phyloP scores from a whole-genome alignment of 2,797 vertebrate genomes.

The Neoniphon sammara region DNA sequence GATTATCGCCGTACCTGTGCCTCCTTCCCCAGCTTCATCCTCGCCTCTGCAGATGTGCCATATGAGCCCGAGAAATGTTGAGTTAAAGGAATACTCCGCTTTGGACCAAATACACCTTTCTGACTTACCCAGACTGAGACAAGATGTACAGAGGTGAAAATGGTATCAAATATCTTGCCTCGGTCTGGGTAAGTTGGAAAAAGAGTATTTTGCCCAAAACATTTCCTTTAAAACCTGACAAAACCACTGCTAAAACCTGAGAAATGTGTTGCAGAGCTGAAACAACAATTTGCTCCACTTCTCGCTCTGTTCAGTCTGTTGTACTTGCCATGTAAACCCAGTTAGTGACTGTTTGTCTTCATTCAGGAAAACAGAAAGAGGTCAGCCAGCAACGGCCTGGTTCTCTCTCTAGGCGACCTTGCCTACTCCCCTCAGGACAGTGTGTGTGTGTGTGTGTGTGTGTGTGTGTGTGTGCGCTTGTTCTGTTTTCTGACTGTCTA shows the following conservation, averaged over 20 bases:
- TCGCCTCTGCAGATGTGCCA: background rate
- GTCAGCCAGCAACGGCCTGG: slow-evolving; percentile 46
- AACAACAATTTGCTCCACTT: slow-evolving; percentile 6
- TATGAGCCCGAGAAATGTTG: too few relatives aligned
- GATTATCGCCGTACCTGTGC: background rate
- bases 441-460: slow-evolving; percentile 18
- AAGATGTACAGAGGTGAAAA: too few relatives aligned
- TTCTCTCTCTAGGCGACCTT: slow-evolving; percentile 1
- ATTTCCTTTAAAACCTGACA: too few relatives aligned
- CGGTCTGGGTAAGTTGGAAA: too few relatives aligned
- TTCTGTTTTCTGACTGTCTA: background rate
- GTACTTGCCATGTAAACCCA: slow-evolving; percentile 29
- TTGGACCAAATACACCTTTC: too few relatives aligned
- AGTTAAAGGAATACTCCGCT: too few relatives aligned
- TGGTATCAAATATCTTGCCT: too few relatives aligned
- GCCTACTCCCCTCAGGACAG: background rate
- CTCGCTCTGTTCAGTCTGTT: slow-evolving; percentile 20
- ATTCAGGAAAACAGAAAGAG: slow-evolving; percentile 55
- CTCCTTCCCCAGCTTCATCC: background rate
- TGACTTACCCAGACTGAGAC: too few relatives aligned
- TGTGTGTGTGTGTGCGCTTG: slow-evolving; percentile 1
- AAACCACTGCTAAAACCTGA: too few relatives aligned
- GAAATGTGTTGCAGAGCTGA: background rate
- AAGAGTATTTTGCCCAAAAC: too few relatives aligned
- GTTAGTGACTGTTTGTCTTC: slow-evolving; percentile 33